Evolutionary conservation across 2,113 vertebrate genomes (phyloP), one percentile per base, ranked within the genome.

Genomic region (Setophaga coronata): DNA sequence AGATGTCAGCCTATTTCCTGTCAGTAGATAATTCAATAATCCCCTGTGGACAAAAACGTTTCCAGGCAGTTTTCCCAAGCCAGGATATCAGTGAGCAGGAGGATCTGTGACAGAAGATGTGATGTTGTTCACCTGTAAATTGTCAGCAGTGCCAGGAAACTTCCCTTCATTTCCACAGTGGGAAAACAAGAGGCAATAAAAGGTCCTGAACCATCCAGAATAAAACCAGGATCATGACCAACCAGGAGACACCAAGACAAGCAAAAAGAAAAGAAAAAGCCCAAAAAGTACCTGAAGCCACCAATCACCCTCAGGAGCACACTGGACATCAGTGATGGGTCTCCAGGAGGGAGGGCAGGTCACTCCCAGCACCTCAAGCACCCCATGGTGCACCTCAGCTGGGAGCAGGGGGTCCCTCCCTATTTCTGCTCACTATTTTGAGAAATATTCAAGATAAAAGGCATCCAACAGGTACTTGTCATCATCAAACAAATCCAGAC

Each of bases 251-350:
- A 33, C 1, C 1, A 9, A 47, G 25, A n/a, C 4, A 1, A 64
- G 38, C 9, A 81, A 29, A 42, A 57, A 47, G 7, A 20, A 65
- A 57, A 61, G 4, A 14, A 54, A 50, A 34, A 54, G 17, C 6
- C 23, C 56, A 2, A n/a, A 26, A 65, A 61, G 45, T 11, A 47
- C 12, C 14, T 65, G 7, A 15, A 12, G 20, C 17, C 40, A 50
- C 2, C 38, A 15, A 2, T 3, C 12, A 45, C 16, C 34, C 21
- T 28, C 14, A 73, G 34, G 58, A 69, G 31, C 54, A 33, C 54
- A 8, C 11, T 2, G 43, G 78, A 0, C 7, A 14, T 15, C 0
- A 38, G 48, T 1, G 40, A 9, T 12, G 62, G 24, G 5, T 24
- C 12, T 38, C 26, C 18, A 21, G 12, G 2, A 38, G 38, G 42